These are phyloP conservation scores for Anabacerthia variegaticeps DNA, from an alignment of 2,797 vertebrate species.

Conservation along the genomic window DNA sequence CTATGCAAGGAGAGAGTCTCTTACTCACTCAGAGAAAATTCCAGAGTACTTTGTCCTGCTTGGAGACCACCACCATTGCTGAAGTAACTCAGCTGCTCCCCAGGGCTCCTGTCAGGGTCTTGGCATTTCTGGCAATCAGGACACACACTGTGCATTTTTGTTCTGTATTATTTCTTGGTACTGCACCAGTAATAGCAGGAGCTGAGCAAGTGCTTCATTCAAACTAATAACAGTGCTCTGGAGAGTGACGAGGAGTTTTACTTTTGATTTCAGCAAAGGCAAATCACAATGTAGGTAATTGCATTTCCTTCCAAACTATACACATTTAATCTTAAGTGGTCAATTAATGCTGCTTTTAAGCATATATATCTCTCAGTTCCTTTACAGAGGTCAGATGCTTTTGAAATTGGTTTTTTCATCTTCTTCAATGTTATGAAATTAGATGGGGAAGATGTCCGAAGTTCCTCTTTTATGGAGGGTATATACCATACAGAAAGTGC, in stretches of 20 bases:
- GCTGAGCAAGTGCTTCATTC: neutral
- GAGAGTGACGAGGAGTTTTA: neutral
- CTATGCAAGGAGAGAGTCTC: neutral
- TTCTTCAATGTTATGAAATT: neutral
- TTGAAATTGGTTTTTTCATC: neutral
- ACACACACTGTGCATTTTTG: fast-evolving
- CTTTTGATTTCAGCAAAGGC: neutral
- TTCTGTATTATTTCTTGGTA: neutral
- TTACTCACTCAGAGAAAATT: neutral
- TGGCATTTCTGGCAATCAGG: neutral
- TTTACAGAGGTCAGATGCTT: neutral
- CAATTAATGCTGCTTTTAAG: neutral
- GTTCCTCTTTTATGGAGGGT: conserved; percentile 7
- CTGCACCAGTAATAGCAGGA: neutral
- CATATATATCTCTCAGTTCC: neutral
- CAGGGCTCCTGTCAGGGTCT: neutral
- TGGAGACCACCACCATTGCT: neutral
- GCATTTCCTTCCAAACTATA: neutral
- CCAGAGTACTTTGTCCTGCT: neutral
- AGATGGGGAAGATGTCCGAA: neutral
- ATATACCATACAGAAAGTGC: neutral
- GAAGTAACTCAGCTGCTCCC: neutral
- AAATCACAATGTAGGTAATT: neutral
- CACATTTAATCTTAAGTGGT: neutral
- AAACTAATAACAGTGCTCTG: neutral